Percentiles rank a stretch among this genome's conserved stretches.
Conservation (phyloP, 2,888 invertebrate genomes). For the Monochamus alternatus region DNA sequence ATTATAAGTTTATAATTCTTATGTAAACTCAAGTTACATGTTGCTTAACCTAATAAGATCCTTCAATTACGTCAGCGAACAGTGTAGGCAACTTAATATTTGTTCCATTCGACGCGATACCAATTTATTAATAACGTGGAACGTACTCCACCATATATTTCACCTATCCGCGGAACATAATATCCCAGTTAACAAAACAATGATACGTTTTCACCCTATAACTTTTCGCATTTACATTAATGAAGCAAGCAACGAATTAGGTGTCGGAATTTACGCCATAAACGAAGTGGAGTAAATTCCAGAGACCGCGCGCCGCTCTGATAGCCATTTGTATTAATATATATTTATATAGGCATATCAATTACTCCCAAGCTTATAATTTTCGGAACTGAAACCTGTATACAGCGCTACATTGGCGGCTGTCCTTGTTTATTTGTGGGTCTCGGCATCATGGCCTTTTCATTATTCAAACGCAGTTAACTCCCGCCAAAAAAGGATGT, state of each 20-base stretch:
- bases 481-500: slow-evolving; percentile 30
- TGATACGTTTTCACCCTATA: slow-evolving; percentile 43
- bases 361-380: slow-evolving; percentile 64
- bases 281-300: slow-evolving; percentile 54
- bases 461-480: slow-evolving; percentile 39
- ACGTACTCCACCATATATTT: slow-evolving; percentile 20
- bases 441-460: slow-evolving; percentile 23
- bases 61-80: too few species aligned
- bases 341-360: slow-evolving; percentile 68
- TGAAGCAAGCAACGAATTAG: slow-evolving; percentile 60
- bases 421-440: slow-evolving; percentile 35
- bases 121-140: background rate
- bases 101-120: background rate
- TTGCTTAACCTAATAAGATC: too few species aligned
- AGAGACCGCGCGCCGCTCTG: slow-evolving; percentile 48
- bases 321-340: slow-evolving; percentile 69
- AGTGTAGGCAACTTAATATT: too few species aligned
- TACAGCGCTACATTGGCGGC: slow-evolving; percentile 28
- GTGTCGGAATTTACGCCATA: slow-evolving; percentile 51
- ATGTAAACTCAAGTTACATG: too few species aligned
- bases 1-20: too few species aligned
- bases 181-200: slow-evolving; percentile 31
- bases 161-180: slow-evolving; percentile 19
- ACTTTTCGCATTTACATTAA: slow-evolving; percentile 63
- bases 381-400: slow-evolving; percentile 39